Conservation (phyloP, 2,797 vertebrate species). For the Esox lucius region DNA sequence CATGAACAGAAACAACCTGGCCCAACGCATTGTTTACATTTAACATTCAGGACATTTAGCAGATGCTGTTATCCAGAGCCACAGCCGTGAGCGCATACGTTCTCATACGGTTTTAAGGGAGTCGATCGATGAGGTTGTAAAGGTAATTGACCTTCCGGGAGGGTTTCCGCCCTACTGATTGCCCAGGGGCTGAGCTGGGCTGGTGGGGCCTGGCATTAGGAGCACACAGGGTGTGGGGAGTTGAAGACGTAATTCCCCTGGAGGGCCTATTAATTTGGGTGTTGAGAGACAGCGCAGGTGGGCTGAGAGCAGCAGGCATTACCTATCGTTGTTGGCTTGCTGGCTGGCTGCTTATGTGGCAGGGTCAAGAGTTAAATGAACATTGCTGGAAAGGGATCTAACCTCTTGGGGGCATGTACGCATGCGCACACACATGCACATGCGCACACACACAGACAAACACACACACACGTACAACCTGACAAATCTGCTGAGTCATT, state of each 20-base stretch:
- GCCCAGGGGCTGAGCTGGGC: constrained; percentile 16
- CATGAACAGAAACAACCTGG: background rate
- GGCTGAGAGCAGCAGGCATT: constrained; percentile 33
- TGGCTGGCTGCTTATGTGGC: constrained; percentile 2
- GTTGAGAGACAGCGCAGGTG: constrained; percentile 66
- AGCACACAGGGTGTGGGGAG: constrained; percentile 11
- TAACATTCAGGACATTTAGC: too few species aligned
- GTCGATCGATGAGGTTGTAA: constrained; percentile 23
- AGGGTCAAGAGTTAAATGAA: constrained; percentile 46
- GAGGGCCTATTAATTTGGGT: constrained; percentile 45
- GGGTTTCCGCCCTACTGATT: constrained; percentile 32
- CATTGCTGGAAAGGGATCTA: constrained; percentile 26
- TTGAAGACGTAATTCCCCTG: constrained; percentile 36
- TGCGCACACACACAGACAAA: constrained; percentile 18
- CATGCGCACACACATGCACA: constrained; percentile 12
- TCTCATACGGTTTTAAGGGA: background rate
- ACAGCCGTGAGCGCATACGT: too few species aligned
- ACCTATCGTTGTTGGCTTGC: constrained; percentile 26
- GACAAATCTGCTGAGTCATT: background rate
- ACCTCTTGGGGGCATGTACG: constrained; percentile 28
- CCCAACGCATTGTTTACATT: too few species aligned
- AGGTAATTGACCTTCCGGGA: constrained; percentile 40
- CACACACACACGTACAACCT: background rate
- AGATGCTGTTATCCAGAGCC: too few species aligned
- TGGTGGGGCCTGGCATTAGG: background rate